Base-by-base conservation (phyloP, 2,888 invertebrate genomes). In the Heteromurus nitidus region DNA sequence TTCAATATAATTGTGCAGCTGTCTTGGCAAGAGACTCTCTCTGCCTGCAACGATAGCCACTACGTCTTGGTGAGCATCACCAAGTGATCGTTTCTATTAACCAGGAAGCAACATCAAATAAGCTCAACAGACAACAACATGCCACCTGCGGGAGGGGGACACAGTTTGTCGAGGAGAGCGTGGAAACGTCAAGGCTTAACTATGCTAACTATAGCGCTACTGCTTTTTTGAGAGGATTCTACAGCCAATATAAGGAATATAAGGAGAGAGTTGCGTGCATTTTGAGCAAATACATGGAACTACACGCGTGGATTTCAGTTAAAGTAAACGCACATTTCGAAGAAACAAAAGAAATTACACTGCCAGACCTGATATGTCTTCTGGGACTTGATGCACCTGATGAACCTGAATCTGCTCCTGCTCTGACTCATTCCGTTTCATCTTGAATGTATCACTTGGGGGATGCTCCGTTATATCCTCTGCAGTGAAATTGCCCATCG, bases 351-450 rank as follows among this genome's bases (percentile, higher is more conserved):
- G 62, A 62, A 69, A 69, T 50, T 77, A 53, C 13, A 44, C 30
- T 62, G 65, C 44, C 80, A 80, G 58, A 80, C 86, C 83, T 84
- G 83, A 82, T 60, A 83, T 80, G 80, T 85, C 84, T 70, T 85
- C 84, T 16, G 83, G 81, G 58, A 79, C 60, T 75, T 67, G 76
- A 60, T 82, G 76, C 53, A 82, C 84, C 36, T 73, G 74, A 58
- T 82, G 72, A 67, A 82, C 84, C 81, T 42, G 83, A 83, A 20
- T 42, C 53, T 70, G 42, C 68, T 58, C 50, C 28, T 73, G 67
- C 2, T 80, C 73, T 73, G 73, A 74, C 80, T 80, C 80, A 80
- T 74, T 80, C 73, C 36, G 44, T 62, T 72, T 73, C 22, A 68
- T 62, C 55, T 73, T 73, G 58, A 80, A 80, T 58, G 80, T 68